phyloP scores from a whole-genome alignment of 2,888 invertebrate genomes.

The Melieria picta region DNA sequence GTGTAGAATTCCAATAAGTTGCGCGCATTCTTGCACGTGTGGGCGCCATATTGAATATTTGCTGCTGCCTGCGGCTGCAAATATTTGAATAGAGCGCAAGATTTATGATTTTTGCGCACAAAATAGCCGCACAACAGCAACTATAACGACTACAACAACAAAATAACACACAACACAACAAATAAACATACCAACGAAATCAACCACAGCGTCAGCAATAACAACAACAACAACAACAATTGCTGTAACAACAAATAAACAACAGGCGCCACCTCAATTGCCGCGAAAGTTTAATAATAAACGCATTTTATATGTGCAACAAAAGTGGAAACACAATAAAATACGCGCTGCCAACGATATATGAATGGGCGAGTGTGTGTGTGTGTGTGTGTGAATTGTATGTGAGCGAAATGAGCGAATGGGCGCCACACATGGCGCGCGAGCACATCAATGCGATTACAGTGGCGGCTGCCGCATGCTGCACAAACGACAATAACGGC shows the following conservation, averaged over 20 bases:
- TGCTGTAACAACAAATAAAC: background rate
- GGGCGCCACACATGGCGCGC: too few species aligned
- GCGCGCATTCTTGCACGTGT: too few species aligned
- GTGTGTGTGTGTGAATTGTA: background rate
- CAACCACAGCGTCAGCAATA: background rate
- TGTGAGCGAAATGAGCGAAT: background rate
- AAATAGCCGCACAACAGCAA: background rate
- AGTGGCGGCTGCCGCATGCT: too few species aligned
- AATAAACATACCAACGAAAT: background rate
- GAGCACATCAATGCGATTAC: too few species aligned
- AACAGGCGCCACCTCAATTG: background rate
- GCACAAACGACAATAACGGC: too few species aligned
- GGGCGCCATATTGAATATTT: too few species aligned
- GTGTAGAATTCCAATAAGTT: too few species aligned
- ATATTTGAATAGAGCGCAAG: too few species aligned
- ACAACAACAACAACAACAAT: conserved; percentile 7
- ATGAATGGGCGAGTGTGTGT: background rate
- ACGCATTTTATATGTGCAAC: conserved; percentile 17
- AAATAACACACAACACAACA: background rate
- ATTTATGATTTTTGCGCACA: background rate
- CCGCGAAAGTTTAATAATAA: conserved; percentile 22
- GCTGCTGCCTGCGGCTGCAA: too few species aligned
- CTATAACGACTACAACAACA: background rate
- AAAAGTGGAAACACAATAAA: conserved; percentile 35
- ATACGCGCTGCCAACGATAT: conserved; percentile 36